Evolutionary conservation across 1,140 invertebrate species (phyloP), one percentile per base, ranked within the genome.

Genomic region (Asobara japonica): DNA sequence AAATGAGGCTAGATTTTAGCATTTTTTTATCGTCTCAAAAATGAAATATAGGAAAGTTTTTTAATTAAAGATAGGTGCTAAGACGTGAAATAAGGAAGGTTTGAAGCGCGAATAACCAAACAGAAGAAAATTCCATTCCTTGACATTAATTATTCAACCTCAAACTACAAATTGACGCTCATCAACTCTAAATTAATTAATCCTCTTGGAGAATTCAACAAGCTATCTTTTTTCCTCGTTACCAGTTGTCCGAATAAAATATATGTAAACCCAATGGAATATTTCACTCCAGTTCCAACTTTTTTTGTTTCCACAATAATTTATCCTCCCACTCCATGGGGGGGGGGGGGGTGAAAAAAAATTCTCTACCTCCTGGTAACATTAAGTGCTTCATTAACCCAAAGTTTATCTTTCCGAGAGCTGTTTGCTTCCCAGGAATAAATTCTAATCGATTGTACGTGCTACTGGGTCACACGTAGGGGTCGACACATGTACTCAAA

Each of bases 401-500:
- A 13, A 45, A 45, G 10, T 45, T 45, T 45, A 45, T 45, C 41
- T 45, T 45, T 5, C 41, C 10, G 2, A 41, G 36, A 16, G 2
- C 8, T 61, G n/a, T 61, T 61, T 20, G 4, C 22, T 20, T 22
- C 56, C 18, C 5, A 20, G 18, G n/a, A 65, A 65, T 33, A 65
- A 27, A 65, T 7, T 45, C 7, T 11, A 45, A 45, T 45, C 41
- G 41, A 33, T 65, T 30, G 27, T 6, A 65, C 3, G 16, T 31
- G 33, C 10, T 33, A 33, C 33, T 33, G 27, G 16, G 41, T 45
- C 41, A 45, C 7, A 45, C 8, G 8, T 11, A 16, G 41, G n/a
- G 41, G 8, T 3, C n/a, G 33, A 65, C 18, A 65, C n/a, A 64
- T 18, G 41, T 62, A 61, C 33, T 56, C 16, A 20, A 71, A 48